Evolutionary conservation across 2,113 vertebrate species (phyloP).

Genomic region (Bos taurus): ARS-UCD2.0 NC_037331.1:113904501-113905000

Average conservation of each 20-base stretch:
- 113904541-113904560: neutral
- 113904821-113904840: neutral
- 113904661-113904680: neutral
- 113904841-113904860: neutral
- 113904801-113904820: too few relatives aligned
- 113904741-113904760: too few relatives aligned
- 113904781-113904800: neutral
- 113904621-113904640: neutral
- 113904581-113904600: neutral
- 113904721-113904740: neutral
- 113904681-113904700: neutral
- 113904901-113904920: neutral
- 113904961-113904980: neutral
- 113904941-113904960: neutral
- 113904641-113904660: neutral
- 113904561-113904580: neutral
- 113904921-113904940: neutral
- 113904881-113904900: neutral
- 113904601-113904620: neutral
- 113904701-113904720: neutral
- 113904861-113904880: neutral
- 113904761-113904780: neutral
- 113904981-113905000: neutral
- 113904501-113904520: neutral
- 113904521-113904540: fast-evolving